Conservation (phyloP, 2,113 vertebrate genomes). For the Seriola aureovittata region DNA sequence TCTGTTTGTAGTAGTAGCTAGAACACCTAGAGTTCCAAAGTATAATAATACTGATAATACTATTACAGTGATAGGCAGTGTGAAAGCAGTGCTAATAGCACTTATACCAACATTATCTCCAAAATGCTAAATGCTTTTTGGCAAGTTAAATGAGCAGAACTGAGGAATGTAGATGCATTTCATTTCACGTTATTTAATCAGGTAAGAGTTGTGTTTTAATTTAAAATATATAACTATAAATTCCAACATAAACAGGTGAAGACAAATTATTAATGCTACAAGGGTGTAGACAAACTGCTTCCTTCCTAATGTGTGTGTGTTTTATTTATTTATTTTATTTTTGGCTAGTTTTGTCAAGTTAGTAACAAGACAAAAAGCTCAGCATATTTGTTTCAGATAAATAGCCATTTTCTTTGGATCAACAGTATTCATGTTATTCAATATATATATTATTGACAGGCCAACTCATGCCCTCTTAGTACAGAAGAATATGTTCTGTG, state of each 20-base stretch:
- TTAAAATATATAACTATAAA: not conserved
- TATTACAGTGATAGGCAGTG: not conserved
- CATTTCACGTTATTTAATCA: not conserved
- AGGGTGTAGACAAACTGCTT: not conserved
- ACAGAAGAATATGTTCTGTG: constrained; percentile 15
- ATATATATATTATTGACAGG: constrained; percentile 25
- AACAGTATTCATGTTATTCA: too few relatives aligned
- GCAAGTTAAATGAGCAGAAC: not conserved
- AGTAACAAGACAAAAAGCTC: not conserved
- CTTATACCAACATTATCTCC: not conserved
- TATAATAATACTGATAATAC: not conserved
- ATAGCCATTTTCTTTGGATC: not conserved
- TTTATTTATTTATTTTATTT: too few relatives aligned
- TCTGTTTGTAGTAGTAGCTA: constrained; percentile 40
- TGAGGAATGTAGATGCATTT: not conserved
- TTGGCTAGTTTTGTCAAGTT: not conserved
- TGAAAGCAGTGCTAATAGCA: not conserved
- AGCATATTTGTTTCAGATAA: not conserved
- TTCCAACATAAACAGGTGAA: not conserved
- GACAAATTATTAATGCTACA: too few relatives aligned
- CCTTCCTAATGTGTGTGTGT: not conserved
- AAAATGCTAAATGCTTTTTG: not conserved
- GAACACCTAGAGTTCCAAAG: constrained; percentile 4
- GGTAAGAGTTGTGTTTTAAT: not conserved
- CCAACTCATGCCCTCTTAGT: constrained; percentile 3